A percentile compares a stretch with the other conserved stretches of the same genome.
Conservation (phyloP, 2,888 invertebrate species). For the Entomobrya proxima region DNA sequence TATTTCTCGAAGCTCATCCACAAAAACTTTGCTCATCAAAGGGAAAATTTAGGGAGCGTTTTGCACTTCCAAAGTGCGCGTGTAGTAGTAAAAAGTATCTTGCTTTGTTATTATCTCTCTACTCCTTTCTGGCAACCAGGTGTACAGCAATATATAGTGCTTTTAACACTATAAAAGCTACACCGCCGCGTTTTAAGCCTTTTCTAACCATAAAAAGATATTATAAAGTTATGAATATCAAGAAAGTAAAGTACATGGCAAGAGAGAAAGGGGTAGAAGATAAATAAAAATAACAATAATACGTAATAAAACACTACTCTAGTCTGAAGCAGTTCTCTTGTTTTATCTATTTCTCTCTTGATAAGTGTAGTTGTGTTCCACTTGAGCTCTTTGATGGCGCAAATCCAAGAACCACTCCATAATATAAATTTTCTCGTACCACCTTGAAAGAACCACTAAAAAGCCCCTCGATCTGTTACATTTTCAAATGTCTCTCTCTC, state of each 20-base stretch:
- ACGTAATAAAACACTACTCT: background rate
- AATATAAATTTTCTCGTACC: slow-evolving; percentile 56
- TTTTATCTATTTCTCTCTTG: slow-evolving; percentile 27
- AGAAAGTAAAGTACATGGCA: background rate
- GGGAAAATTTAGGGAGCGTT: background rate
- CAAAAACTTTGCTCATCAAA: slow-evolving; percentile 5
- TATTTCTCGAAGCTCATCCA: background rate
- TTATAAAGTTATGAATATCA: too few species aligned
- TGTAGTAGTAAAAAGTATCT: too few species aligned
- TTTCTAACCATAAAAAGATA: too few species aligned
- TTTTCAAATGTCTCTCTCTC: background rate
- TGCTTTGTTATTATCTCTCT: too few species aligned
- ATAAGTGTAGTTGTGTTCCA: slow-evolving; percentile 57
- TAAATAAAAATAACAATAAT: background rate
- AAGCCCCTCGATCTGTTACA: background rate
- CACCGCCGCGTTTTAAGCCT: too few species aligned
- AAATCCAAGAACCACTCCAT: slow-evolving; percentile 54
- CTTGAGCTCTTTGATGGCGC: slow-evolving; percentile 54
- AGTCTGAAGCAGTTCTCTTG: background rate
- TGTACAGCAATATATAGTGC: too few species aligned
- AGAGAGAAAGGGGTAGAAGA: background rate
- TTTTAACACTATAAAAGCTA: too few species aligned
- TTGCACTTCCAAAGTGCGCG: background rate
- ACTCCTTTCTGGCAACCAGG: too few species aligned
- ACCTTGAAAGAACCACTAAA: slow-evolving; percentile 47